Evolutionary conservation across 2,888 invertebrate genomes (phyloP).

Genomic region (Myathropa florea): DNA sequence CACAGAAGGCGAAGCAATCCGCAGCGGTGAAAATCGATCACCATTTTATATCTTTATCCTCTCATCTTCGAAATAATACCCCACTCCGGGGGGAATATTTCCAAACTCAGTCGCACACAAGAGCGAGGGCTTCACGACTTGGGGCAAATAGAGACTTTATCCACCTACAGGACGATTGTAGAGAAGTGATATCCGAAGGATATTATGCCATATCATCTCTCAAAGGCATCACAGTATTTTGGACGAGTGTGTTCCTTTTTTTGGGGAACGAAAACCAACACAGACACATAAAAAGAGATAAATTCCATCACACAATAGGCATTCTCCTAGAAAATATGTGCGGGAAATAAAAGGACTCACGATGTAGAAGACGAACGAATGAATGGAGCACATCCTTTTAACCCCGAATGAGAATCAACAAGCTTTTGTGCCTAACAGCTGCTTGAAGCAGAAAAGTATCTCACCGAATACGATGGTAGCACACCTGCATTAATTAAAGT

Average conservation of each 20-base stretch:
- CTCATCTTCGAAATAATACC: not conserved
- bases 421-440: conserved; percentile 44
- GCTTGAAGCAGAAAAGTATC: conserved; percentile 18
- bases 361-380: not conserved
- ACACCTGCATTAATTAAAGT: conserved; percentile 68
- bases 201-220: conserved; percentile 51
- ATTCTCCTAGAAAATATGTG: not conserved
- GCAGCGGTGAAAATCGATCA: not conserved
- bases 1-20: not conserved
- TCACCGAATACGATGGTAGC: not conserved
- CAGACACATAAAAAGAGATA: not conserved
- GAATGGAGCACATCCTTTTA: conserved; percentile 41
- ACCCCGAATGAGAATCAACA: conserved; percentile 63
- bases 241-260: not conserved
- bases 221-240: conserved; percentile 54
- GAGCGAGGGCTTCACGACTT: not conserved
- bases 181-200: conserved; percentile 40
- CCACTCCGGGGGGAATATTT: not conserved
- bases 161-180: not conserved
- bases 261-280: not conserved
- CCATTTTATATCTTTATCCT: not conserved
- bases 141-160: conserved; percentile 16
- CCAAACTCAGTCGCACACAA: no score
- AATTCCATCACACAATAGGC: conserved; percentile 22
- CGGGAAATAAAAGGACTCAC: conserved; percentile 4